Evolutionary conservation across 1,140 invertebrate species (phyloP).

Genomic region (Lasioglossum albipes): DNA sequence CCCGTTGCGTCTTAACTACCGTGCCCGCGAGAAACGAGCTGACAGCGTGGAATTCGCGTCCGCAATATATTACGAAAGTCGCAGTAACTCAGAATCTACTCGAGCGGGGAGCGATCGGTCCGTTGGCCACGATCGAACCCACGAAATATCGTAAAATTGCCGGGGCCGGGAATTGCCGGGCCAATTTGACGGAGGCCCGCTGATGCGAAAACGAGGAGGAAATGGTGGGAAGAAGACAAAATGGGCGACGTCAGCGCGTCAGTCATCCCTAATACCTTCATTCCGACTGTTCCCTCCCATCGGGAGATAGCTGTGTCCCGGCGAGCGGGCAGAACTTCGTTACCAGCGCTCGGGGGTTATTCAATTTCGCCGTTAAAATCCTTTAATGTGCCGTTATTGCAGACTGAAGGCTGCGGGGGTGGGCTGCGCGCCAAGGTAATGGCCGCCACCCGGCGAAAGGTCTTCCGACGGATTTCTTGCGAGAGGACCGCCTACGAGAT

Average conservation of each 20-base stretch:
- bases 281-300: conserved; percentile 70
- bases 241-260: conserved; percentile 72
- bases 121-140: neutral
- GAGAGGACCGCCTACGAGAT: conserved; percentile 30
- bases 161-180: conserved; percentile 45
- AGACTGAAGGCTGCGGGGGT: conserved; percentile 42
- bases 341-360: conserved; percentile 73
- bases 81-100: neutral
- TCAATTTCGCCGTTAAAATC: conserved; percentile 79
- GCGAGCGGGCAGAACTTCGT: conserved; percentile 74
- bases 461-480: conserved; percentile 52
- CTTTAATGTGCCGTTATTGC: conserved; percentile 78
- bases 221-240: conserved; percentile 58
- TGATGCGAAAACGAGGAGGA: conserved; percentile 58
- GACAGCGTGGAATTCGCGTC: conserved; percentile 6
- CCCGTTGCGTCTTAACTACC: neutral
- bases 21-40: neutral
- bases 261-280: conserved; percentile 75
- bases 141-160: conserved; percentile 53
- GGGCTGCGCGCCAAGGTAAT: conserved; percentile 59
- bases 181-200: conserved; percentile 64
- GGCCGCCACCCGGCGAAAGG: conserved; percentile 62
- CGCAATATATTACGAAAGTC: neutral
- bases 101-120: neutral
- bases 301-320: conserved; percentile 61